Conservation (phyloP, 2,888 invertebrate species). For the Tryphoninae sp. region DNA sequence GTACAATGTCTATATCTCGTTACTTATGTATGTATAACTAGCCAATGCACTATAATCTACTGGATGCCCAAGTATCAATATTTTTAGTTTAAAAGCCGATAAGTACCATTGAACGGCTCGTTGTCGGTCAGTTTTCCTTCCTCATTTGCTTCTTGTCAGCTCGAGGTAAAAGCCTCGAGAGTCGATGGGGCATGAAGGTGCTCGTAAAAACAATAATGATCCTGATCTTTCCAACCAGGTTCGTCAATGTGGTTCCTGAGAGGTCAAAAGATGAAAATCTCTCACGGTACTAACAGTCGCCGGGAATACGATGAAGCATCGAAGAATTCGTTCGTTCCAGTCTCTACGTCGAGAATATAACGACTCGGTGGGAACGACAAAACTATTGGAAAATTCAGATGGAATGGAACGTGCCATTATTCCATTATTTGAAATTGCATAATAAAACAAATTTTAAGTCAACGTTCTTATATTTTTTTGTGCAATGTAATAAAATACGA, state of each 20-base stretch:
- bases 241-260: constrained; percentile 6
- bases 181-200: background rate
- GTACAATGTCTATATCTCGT: background rate
- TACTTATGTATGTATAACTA: background rate
- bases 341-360: background rate
- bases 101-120: background rate
- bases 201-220: constrained; percentile 32
- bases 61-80: background rate
- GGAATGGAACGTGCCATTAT: background rate
- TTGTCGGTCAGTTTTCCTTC: background rate
- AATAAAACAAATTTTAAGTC: too few species aligned
- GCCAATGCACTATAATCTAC: background rate
- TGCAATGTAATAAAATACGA: too few species aligned
- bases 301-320: background rate
- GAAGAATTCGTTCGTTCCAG: background rate
- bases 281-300: constrained; percentile 22
- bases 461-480: too few species aligned
- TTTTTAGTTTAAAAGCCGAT: background rate
- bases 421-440: too few species aligned
- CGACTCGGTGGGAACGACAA: background rate
- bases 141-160: background rate
- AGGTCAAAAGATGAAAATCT: constrained; percentile 29
- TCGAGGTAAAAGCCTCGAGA: background rate
- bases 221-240: background rate
- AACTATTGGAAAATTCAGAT: background rate